A percentile compares a stretch with the other conserved stretches of the same genome.
These are phyloP conservation scores for Drosophila ercepeae DNA, from an alignment of 1,140 invertebrate species.

Conservation along the genomic window DNA sequence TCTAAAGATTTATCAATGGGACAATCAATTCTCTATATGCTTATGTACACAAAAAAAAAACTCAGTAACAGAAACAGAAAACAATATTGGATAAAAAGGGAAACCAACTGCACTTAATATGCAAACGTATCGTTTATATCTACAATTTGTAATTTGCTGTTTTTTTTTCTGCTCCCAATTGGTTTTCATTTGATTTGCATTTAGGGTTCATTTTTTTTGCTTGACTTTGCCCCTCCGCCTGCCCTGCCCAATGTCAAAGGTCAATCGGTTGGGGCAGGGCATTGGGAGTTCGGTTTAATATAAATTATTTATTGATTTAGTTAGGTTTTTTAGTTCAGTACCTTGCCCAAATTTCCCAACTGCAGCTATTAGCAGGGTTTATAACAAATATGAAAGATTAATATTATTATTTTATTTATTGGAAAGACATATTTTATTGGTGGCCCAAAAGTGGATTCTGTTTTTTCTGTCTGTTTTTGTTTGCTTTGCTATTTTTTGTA, in stretches of 20 bases:
- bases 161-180: constrained; percentile 1
- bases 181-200: constrained; percentile 1
- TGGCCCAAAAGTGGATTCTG: constrained; percentile 1
- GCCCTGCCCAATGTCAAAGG: constrained; percentile 7
- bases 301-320: constrained; percentile 18
- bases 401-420: constrained; percentile 23
- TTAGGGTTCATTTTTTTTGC: constrained; percentile 2
- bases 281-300: constrained; percentile 19
- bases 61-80: background rate
- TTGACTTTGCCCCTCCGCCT: constrained; percentile 1
- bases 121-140: constrained; percentile 35
- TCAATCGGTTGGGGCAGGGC: background rate
- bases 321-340: constrained; percentile 50
- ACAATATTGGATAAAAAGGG: background rate
- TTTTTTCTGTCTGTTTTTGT: constrained; percentile 31
- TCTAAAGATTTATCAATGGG: constrained; percentile 38
- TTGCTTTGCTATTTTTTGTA: background rate
- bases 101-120: constrained; percentile 31
- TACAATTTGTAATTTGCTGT: constrained; percentile 23
- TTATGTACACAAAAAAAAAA: background rate
- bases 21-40: constrained; percentile 28
- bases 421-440: constrained; percentile 6
- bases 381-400: constrained; percentile 60
- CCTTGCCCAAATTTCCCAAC: constrained; percentile 83
- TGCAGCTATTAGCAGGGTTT: constrained; percentile 70